Evolutionary conservation across 1,140 invertebrate species (phyloP), one percentile per base, ranked within the genome.

Genomic region (Drosophila parvula): DNA sequence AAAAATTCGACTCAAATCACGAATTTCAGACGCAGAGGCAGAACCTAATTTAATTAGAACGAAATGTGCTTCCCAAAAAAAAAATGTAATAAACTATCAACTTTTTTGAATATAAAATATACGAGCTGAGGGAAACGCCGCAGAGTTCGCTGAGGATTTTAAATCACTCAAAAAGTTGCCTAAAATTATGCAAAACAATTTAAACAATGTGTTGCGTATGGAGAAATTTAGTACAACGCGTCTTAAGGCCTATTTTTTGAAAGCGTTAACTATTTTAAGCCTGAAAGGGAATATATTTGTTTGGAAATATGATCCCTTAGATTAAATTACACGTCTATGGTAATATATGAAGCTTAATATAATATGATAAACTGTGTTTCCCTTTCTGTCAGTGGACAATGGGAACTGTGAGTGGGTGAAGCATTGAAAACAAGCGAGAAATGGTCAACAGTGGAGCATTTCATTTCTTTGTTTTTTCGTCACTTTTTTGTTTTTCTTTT

Each of bases 1-100:
- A 50, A 59, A 32, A 48, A 61, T 27, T 51, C 16, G 45, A 62
- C 53, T 53, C 53, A 62, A 62, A 62, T 62, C 59, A 16, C n/a
- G 47, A 62, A 53, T 28, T 53, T 62, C 47, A 34, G 48, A 27
- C 16, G 30, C 50, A 53, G 30, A 34, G 51, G 8, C 45, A 41
- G 16, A 55, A 56, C 27, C 36, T 53, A 62, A 62, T 62, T 62
- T 30, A 62, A 62, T 62, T 62, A 62, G 22, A 62, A 36, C 18
- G 5, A 22, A 55, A 55, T 38, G 34, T 27, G 36, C 34, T 27
- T 10, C 18, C n/a, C n/a, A n/a, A n/a, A n/a, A n/a, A 22, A 55
- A n/a, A 38, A 27, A 38, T 55, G 34, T 27, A 27, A 36, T 51
- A 55, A 55, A 55, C 51, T 38, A 55, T 55, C 12, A 55, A 53